Base-by-base conservation (phyloP, 1,140 invertebrate species). In the Maconellicoccus hirsutus region DNA sequence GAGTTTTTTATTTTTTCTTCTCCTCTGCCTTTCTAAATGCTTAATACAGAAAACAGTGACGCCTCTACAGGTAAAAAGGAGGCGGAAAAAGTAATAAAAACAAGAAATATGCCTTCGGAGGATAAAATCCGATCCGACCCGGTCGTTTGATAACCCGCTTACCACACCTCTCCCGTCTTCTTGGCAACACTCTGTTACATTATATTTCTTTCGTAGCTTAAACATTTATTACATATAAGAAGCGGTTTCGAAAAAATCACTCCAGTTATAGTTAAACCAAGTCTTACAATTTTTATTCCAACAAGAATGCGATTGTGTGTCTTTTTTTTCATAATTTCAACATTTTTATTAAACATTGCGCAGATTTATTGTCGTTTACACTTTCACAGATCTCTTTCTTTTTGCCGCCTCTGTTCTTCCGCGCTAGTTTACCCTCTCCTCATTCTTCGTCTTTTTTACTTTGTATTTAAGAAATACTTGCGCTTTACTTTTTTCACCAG, bases 41-140 rank as follows among this genome's bases (percentile, higher is more conserved):
- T 66, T 66, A 66, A 66, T 52, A 66, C 61, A 23, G 61, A 66
- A 66, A 66, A 66, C 61, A 66, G 61, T 66, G 61, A 66, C 61
- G 61, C 61, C 61, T 66, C 61, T 66, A 66, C 61, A 66, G 61
- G 61, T 66, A 66, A 66, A 66, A 66, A 66, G 61, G 25, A 66
- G 61, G 61, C 61, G 61, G 61, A 66, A 66, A 66, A 66, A 66
- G 61, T 66, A 66, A 66, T 66, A 66, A 66, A 66, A 66, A 66
- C 61, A 66, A 23, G 61, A 66, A 66, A 66, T 66, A 66, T 66
- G 61, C 61, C 61, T 66, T 66, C 61, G 61, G 61, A 66, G 61
- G 61, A 66, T 66, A 66, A 66, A 66, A 66, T 66, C 61, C 61
- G 61, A 66, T 26, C 42, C 42, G 42, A 52, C 12, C 42, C 16